Conservation (phyloP, 2,797 vertebrate genomes). For the Tadarida brasiliensis region DNA sequence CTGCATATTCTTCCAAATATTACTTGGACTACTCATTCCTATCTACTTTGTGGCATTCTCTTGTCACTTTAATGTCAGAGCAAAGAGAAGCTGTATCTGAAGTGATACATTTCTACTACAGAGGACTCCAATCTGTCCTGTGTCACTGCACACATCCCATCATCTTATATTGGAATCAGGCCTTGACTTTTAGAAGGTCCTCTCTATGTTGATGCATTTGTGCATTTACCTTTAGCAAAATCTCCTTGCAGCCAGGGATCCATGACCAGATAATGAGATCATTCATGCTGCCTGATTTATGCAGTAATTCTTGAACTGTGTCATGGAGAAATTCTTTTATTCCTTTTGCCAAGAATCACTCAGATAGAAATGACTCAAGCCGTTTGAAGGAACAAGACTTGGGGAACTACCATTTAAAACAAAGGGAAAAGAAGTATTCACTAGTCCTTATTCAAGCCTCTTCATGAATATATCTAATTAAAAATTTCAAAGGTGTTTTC, state of each 20-base stretch:
- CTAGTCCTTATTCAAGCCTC: background rate
- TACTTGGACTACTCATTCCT: background rate
- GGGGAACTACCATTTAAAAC: background rate
- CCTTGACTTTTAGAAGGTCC: slow-evolving; percentile 71
- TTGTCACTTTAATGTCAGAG: slow-evolving; percentile 32
- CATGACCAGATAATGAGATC: slow-evolving; percentile 75
- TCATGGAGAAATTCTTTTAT: slow-evolving; percentile 50
- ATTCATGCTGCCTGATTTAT: slow-evolving; percentile 69
- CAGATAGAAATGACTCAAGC: slow-evolving; percentile 57
- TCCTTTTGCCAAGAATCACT: slow-evolving; percentile 54
- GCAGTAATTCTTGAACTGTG: slow-evolving; percentile 58
- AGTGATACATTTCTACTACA: slow-evolving; percentile 55
- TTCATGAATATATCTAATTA: slow-evolving; percentile 12
- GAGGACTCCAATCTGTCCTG: slow-evolving; percentile 45
- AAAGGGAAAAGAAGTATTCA: background rate
- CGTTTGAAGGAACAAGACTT: slow-evolving; percentile 13
- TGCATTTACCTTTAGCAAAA: slow-evolving; percentile 72
- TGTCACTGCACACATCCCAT: slow-evolving; percentile 56
- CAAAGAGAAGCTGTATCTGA: background rate
- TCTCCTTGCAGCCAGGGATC: slow-evolving; percentile 51
- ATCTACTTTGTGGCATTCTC: slow-evolving; percentile 15
- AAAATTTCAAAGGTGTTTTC: background rate
- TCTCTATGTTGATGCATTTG: slow-evolving; percentile 42
- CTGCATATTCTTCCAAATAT: slow-evolving; percentile 36
- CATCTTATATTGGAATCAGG: background rate